A percentile compares a stretch with the other conserved stretches of the same genome.
Evolutionary conservation across 2,113 vertebrate genomes (phyloP).

Genomic region (Recurvirostra avosetta): DNA sequence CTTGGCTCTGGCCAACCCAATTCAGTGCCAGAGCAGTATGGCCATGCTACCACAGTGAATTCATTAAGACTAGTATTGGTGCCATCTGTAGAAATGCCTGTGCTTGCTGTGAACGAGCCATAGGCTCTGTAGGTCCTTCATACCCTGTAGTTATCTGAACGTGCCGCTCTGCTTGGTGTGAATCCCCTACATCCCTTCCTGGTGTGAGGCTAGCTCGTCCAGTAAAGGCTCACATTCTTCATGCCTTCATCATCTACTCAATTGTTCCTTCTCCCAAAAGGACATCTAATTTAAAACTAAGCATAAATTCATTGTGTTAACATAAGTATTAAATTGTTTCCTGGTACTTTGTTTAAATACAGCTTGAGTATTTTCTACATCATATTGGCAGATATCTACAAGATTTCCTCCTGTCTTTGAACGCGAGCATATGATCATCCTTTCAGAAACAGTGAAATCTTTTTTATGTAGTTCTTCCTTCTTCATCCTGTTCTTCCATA

Average conservation of each 20-base stretch:
- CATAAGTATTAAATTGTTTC: neutral
- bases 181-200: neutral
- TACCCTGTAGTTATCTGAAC: neutral
- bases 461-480: neutral
- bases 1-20: neutral
- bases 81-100: neutral
- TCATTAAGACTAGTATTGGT: neutral
- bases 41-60: neutral
- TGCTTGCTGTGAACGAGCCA: neutral
- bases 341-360: neutral
- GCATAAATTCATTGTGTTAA: neutral
- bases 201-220: neutral
- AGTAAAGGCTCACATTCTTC: neutral
- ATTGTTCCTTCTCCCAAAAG: neutral
- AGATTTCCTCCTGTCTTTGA: neutral
- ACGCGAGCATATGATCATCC: neutral
- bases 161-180: neutral
- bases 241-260: neutral
- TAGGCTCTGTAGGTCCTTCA: neutral
- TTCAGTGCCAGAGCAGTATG: neutral
- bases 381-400: neutral
- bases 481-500: neutral
- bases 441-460: neutral
- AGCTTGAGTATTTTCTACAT: neutral
- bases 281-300: neutral